Evolutionary conservation across 2,888 invertebrate species (phyloP).

Genomic region (Catocala nupta): DNA sequence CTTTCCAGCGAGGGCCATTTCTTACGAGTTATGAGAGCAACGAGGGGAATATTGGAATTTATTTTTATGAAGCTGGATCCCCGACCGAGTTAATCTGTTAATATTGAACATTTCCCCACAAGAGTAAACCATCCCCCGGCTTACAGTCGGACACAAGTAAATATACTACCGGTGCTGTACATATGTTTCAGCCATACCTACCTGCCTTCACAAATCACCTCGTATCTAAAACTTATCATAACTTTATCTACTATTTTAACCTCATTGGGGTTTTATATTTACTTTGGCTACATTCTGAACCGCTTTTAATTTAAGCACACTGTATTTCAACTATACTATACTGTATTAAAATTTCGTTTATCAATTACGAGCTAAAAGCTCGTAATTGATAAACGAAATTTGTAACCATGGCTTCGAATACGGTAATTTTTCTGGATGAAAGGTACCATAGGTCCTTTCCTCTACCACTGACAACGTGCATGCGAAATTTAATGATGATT

Average conservation of each 20-base stretch:
- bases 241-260: constrained; percentile 5
- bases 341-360: too few species aligned
- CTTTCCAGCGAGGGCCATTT: constrained; percentile 79
- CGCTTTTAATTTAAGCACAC: background rate
- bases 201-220: background rate
- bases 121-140: constrained; percentile 66
- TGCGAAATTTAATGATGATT: too few species aligned
- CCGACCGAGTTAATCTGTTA: constrained; percentile 81
- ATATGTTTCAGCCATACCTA: constrained; percentile 21
- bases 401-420: too few species aligned
- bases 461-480: too few species aligned
- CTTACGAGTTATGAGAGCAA: constrained; percentile 80
- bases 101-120: constrained; percentile 80
- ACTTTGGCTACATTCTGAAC: background rate
- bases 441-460: too few species aligned
- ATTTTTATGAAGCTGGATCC: constrained; percentile 79
- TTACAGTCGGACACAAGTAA: constrained; percentile 44
- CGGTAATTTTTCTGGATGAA: too few species aligned
- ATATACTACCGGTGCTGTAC: constrained; percentile 34
- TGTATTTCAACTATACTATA: background rate
- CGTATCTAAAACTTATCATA: background rate
- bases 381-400: too few species aligned
- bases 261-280: constrained; percentile 2
- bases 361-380: too few species aligned
- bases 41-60: constrained; percentile 81